These are phyloP conservation scores for Trididemnum clinides DNA, from an alignment of 23 tunicate genomes.

Conservation along the genomic window DNA sequence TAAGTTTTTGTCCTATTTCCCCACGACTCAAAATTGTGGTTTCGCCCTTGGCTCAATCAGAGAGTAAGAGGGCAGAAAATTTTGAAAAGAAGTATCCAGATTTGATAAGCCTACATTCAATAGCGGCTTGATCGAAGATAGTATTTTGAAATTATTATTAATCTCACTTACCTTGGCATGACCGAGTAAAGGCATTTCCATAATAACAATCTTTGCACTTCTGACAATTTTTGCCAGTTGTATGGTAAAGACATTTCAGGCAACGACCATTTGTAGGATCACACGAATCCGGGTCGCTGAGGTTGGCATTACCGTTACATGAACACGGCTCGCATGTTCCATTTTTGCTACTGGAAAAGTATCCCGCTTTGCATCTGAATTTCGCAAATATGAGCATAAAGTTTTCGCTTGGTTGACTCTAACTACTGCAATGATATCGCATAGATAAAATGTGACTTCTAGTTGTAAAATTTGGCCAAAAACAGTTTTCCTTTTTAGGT, in stretches of 20 bases:
- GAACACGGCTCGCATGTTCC: conserved; percentile 55
- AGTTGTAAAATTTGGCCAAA: too few relatives aligned
- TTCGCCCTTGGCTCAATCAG: background rate
- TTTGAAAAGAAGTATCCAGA: too few relatives aligned
- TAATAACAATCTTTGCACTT: conserved; percentile 46
- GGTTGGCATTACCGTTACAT: conserved; percentile 64
- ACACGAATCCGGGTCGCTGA: conserved; percentile 51
- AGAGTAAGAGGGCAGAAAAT: background rate
- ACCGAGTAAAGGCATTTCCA: conserved; percentile 35
- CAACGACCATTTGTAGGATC: conserved; percentile 59
- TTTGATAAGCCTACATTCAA: too few relatives aligned
- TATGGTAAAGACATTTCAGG: conserved; percentile 63
- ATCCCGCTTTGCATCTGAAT: conserved; percentile 5
- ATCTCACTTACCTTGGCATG: conserved; percentile 37
- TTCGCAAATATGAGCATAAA: background rate
- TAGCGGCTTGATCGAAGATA: too few relatives aligned
- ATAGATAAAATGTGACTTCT: too few relatives aligned
- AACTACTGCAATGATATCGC: too few relatives aligned
- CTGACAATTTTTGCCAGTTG: conserved; percentile 53
- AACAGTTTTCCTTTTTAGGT: too few relatives aligned
- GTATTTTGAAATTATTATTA: background rate
- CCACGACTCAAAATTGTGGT: background rate
- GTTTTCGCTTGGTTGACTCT: too few relatives aligned
- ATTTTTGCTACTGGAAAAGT: background rate
- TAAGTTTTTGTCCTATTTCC: too few relatives aligned